phyloP scores from a whole-genome alignment of 2,113 vertebrate species.

The Stigmatopora argus region DNA sequence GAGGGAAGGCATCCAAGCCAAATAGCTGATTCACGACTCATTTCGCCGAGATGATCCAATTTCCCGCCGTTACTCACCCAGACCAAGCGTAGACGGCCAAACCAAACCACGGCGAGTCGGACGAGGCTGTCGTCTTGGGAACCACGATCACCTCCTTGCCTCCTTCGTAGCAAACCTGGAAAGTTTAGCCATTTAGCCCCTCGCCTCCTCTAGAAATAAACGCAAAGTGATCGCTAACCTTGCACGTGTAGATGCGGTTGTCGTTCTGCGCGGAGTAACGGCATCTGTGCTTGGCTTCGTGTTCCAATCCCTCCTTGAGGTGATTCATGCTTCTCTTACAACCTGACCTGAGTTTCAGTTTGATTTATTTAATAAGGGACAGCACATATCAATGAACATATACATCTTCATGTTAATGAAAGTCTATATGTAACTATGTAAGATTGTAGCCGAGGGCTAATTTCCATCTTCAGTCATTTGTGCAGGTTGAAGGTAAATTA shows the following conservation, averaged over 20 bases:
- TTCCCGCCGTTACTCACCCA: constrained; percentile 76
- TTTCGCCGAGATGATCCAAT: neutral
- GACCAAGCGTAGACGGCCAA: constrained; percentile 98
- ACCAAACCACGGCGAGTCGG: constrained; percentile 96
- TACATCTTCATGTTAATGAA: too few species aligned
- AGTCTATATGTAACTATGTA: too few species aligned
- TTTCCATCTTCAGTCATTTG: too few species aligned
- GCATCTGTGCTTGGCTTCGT: constrained; percentile 90
- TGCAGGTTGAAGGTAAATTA: too few species aligned
- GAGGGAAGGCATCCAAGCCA: neutral
- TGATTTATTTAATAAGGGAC: neutral
- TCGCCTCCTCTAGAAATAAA: neutral
- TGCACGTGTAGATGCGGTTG: constrained; percentile 96
- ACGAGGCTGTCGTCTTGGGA: constrained; percentile 98
- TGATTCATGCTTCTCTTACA: constrained; percentile 99
- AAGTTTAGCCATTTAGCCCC: constrained; percentile 30
- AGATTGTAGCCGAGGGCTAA: too few species aligned
- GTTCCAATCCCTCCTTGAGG: constrained; percentile 82
- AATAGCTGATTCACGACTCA: neutral
- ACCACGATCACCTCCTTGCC: constrained; percentile 95
- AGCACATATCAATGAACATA: neutral
- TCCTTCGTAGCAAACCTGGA: constrained; percentile 90
- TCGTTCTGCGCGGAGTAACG: constrained; percentile 92
- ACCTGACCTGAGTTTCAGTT: constrained; percentile 78
- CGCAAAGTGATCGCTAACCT: constrained; percentile 67